Evolutionary conservation across 2,797 vertebrate genomes (phyloP).

Genomic region (Petrocephalus sullivani): DNA sequence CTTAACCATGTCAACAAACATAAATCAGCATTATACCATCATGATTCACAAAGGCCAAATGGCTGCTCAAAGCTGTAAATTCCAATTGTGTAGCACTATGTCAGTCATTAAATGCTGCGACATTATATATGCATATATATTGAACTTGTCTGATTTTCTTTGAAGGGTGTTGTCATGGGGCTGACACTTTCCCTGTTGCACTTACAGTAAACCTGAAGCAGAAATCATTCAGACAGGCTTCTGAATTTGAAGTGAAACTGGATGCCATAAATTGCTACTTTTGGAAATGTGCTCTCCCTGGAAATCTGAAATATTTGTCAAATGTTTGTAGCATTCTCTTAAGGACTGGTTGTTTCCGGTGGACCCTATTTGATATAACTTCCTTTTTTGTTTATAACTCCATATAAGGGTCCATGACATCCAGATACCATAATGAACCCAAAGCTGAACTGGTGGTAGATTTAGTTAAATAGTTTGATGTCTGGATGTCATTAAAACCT

Average conservation of each 20-base stretch:
- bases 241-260: not conserved
- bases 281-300: not conserved
- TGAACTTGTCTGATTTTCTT: not conserved
- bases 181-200: not conserved
- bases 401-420: not conserved
- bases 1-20: slow-evolving; percentile 1
- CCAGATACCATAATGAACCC: not conserved
- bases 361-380: not conserved
- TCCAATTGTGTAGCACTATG: not conserved
- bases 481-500: not conserved
- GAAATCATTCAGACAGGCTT: not conserved
- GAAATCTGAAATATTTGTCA: not conserved
- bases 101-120: not conserved
- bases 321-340: not conserved
- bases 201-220: not conserved
- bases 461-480: not conserved
- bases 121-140: not conserved
- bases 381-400: not conserved
- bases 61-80: not conserved
- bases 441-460: not conserved
- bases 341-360: not conserved
- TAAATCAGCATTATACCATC: not conserved
- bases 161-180: not conserved
- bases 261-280: not conserved
- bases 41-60: not conserved